Conservation (phyloP, 2,797 vertebrate species). For the Acridotheres tristis region DNA sequence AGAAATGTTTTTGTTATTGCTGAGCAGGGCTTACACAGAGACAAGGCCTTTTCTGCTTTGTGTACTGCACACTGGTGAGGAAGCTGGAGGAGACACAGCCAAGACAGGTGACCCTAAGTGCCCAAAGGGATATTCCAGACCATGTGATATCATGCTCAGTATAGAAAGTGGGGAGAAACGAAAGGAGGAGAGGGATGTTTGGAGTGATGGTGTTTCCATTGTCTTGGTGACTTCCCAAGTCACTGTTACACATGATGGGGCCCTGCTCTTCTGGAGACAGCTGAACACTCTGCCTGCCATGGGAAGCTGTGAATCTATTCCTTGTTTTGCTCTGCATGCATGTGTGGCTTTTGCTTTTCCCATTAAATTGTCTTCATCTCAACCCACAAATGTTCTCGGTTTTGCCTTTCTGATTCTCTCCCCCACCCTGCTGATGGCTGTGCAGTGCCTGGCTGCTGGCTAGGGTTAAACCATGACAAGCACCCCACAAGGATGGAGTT, state of each 20-base stretch:
- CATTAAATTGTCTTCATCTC: not conserved
- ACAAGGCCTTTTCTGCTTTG: not conserved
- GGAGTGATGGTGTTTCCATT: not conserved
- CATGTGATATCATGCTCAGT: not conserved
- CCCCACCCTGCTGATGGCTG: not conserved
- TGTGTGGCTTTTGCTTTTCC: not conserved
- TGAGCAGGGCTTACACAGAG: not conserved
- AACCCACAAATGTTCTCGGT: not conserved
- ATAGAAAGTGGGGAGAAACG: not conserved
- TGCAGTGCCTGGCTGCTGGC: not conserved
- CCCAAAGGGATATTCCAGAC: not conserved
- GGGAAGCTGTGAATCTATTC: not conserved
- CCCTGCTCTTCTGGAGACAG: not conserved
- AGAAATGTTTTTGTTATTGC: not conserved
- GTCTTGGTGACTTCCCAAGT: not conserved
- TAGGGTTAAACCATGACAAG: not conserved
- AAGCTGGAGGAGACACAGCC: not conserved
- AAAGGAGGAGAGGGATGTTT: not conserved
- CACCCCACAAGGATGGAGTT: not conserved
- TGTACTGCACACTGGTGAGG: not conserved
- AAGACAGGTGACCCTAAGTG: fast-evolving
- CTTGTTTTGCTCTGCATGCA: not conserved
- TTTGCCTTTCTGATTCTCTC: not conserved
- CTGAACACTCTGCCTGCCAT: not conserved
- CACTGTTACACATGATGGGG: fast-evolving